Evolutionary conservation across 2,113 vertebrate genomes (phyloP).

Genomic region (Phaethornis superciliosus): DNA sequence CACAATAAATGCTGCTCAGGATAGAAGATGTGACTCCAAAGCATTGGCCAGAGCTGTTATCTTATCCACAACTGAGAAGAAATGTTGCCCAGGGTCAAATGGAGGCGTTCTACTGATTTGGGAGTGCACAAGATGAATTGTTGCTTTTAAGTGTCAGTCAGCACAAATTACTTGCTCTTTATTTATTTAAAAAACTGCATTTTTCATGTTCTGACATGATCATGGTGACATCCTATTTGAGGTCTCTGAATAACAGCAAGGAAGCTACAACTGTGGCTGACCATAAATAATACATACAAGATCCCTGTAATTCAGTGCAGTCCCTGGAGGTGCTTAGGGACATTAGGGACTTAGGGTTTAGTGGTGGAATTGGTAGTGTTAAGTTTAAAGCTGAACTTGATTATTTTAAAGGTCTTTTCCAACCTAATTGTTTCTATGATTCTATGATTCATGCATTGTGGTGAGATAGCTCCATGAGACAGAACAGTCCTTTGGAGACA

Average conservation of each 20-base stretch:
- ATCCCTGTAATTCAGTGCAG: neutral
- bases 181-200: neutral
- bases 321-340: neutral
- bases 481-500: neutral
- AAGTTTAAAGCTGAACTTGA: neutral
- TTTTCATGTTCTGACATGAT: neutral
- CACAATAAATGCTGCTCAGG: neutral
- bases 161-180: neutral
- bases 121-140: neutral
- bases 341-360: too few relatives aligned
- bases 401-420: neutral
- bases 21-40: neutral
- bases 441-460: neutral
- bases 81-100: neutral
- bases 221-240: neutral
- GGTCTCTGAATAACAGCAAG: neutral
- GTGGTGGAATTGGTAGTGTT: neutral
- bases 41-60: neutral
- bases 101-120: neutral
- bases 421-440: neutral
- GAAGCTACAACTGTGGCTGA: neutral
- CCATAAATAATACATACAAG: neutral
- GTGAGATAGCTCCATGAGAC: neutral
- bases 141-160: neutral
- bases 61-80: neutral